phyloP scores from a whole-genome alignment of 53 echinoderm and acorn worm species.

The Holothuria scabra region DNA sequence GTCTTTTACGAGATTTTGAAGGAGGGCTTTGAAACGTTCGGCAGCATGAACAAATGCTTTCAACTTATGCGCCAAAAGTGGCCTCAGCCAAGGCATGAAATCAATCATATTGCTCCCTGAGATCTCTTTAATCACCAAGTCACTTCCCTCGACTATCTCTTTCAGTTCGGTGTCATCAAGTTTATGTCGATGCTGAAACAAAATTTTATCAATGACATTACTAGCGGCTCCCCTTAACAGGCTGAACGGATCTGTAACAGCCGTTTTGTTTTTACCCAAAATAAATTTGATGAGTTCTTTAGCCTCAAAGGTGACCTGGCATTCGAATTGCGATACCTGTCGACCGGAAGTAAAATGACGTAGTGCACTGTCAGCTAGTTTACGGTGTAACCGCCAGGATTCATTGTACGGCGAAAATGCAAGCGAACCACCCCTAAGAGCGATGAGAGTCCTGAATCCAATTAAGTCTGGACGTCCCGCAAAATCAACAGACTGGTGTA shows the following conservation, averaged over 20 bases:
- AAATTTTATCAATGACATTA: conserved; percentile 80
- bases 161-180: conserved; percentile 69
- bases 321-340: conserved; percentile 55
- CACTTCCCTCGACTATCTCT: conserved; percentile 64
- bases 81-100: conserved; percentile 70
- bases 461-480: conserved; percentile 42
- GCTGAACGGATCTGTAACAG: conserved; percentile 60
- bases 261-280: conserved; percentile 56
- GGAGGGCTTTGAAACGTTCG: conserved; percentile 69
- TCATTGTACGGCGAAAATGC: no score
- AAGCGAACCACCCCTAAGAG: no score
- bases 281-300: conserved; percentile 71
- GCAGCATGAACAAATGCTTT: conserved; percentile 62
- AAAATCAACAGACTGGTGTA: conserved; percentile 71
- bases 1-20: conserved; percentile 56
- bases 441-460: no score
- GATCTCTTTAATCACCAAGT: conserved; percentile 67
- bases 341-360: conserved; percentile 71
- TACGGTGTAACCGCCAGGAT: conserved; percentile 65
- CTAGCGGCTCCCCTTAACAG: conserved; percentile 72
- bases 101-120: conserved; percentile 76
- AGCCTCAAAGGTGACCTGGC: conserved; percentile 61
- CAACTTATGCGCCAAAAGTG: conserved; percentile 56
- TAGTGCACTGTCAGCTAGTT: conserved; percentile 57
- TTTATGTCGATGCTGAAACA: conserved; percentile 73